A percentile compares a stretch with the other conserved stretches of the same genome.
phyloP scores from a whole-genome alignment of 1,140 invertebrate species.

The Platyscapa corneri region DNA sequence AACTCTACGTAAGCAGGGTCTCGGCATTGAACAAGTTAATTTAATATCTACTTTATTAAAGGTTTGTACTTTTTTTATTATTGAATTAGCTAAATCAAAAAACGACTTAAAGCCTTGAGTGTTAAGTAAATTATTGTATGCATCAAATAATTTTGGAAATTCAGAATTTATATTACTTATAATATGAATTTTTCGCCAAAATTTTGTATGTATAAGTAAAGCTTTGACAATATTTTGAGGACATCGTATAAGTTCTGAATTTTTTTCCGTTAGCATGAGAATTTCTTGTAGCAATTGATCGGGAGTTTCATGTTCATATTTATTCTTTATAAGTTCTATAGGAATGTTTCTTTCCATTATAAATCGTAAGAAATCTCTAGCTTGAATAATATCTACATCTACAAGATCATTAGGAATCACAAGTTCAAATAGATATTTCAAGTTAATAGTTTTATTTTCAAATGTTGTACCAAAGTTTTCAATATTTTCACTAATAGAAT shows the following conservation, averaged over 20 bases:
- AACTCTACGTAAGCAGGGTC: slow-evolving; percentile 9
- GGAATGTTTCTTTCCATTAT: not conserved
- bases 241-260: not conserved
- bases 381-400: slow-evolving; percentile 54
- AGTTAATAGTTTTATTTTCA: slow-evolving; percentile 56
- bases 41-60: not conserved
- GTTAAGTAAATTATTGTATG: slow-evolving; percentile 16
- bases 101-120: not conserved
- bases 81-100: not conserved
- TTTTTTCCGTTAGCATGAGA: slow-evolving; percentile 1
- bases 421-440: slow-evolving; percentile 58
- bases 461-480: slow-evolving; percentile 56
- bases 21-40: slow-evolving; percentile 32
- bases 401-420: slow-evolving; percentile 56
- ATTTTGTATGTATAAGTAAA: not conserved
- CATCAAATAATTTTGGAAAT: not conserved
- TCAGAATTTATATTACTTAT: not conserved
- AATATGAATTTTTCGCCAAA: not conserved
- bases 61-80: not conserved
- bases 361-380: slow-evolving; percentile 54
- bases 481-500: slow-evolving; percentile 58
- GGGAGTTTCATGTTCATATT: not conserved
- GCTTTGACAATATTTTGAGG: not conserved
- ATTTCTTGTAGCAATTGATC: slow-evolving; percentile 27
- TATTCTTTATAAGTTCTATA: not conserved